phyloP scores from a whole-genome alignment of 2,888 invertebrate genomes.

The Orchesellides sinensis region DNA sequence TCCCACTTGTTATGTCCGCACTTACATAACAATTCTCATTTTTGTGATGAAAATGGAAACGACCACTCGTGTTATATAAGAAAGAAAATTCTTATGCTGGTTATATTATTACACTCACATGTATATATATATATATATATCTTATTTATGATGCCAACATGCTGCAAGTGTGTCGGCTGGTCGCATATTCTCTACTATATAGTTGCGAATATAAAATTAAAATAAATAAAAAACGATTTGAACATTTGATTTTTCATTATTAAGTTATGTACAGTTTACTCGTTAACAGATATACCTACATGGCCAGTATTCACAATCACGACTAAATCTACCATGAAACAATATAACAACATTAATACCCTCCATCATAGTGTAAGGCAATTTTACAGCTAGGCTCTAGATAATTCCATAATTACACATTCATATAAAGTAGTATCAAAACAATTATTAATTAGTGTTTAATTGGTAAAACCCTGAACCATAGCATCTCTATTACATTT shows the following conservation, averaged over 20 bases:
- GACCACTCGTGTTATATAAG: not conserved
- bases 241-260: not conserved
- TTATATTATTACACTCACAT: no score
- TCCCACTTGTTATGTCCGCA: constrained; percentile 69
- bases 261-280: not conserved
- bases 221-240: not conserved
- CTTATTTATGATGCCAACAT: not conserved
- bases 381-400: constrained; percentile 37
- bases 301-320: not conserved
- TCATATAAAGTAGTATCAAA: constrained; percentile 52
- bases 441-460: constrained; percentile 42
- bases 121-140: not conserved
- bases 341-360: constrained; percentile 42
- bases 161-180: not conserved
- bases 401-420: no score
- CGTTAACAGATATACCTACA: not conserved
- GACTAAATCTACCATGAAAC: not conserved
- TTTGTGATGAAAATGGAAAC: not conserved
- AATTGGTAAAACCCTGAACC: constrained; percentile 55
- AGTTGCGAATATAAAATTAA: not conserved
- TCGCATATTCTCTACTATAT: not conserved
- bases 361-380: constrained; percentile 9
- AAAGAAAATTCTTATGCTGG: not conserved
- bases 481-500: not conserved
- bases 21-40: constrained; percentile 44